Percentiles rank a stretch among this genome's conserved stretches.
Conservation (phyloP, 2,113 vertebrate species). For the Sylvietta virens region DNA sequence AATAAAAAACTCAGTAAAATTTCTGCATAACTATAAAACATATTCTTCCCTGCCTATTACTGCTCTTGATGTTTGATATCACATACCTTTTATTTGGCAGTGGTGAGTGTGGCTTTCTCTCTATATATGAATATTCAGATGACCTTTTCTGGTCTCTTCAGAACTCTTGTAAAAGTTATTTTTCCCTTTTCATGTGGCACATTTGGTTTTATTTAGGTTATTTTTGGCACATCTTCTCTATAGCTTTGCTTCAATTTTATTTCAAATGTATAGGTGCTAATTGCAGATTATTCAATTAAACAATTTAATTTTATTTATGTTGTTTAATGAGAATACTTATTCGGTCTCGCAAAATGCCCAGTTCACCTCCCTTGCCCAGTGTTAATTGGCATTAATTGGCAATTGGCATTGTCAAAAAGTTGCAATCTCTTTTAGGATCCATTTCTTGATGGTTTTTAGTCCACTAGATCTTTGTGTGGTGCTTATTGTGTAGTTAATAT, state of each 20-base stretch:
- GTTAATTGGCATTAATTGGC: background rate
- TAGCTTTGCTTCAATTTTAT: background rate
- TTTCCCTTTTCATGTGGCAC: background rate
- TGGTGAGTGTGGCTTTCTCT: background rate
- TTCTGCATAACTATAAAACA: background rate
- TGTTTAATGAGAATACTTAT: background rate
- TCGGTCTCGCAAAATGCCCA: background rate
- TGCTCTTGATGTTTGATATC: background rate
- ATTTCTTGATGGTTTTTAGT: background rate
- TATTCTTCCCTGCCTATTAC: background rate
- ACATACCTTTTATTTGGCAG: background rate
- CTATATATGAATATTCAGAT: background rate
- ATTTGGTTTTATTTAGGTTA: background rate
- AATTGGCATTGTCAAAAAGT: background rate
- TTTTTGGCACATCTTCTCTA: background rate
- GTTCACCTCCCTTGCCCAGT: background rate
- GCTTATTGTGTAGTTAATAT: background rate
- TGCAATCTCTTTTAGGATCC: background rate
- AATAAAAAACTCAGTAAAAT: background rate
- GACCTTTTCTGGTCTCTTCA: background rate
- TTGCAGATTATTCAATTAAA: background rate
- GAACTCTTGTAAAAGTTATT: background rate
- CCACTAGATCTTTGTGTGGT: background rate
- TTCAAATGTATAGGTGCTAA: background rate
- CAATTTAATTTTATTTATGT: background rate